Base-by-base conservation (phyloP, 2,113 vertebrate species). In the Gorsachius goisagi region DNA sequence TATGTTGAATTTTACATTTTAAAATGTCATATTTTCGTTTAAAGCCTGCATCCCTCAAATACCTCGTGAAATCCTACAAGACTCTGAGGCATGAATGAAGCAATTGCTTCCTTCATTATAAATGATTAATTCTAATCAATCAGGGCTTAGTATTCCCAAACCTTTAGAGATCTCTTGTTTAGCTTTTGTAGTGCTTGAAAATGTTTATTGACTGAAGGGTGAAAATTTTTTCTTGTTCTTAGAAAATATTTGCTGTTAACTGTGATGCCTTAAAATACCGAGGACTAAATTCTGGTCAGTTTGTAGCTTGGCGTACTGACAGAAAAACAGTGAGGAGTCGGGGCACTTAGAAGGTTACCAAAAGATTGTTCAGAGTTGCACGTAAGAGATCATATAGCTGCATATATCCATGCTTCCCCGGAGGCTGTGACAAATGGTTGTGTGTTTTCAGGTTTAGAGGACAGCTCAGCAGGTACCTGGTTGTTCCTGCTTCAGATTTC, bases 91-190 rank as follows among this genome's bases (percentile, higher is more conserved):
- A 26, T 81, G 33, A 92, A 67, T 75, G 35, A 95, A 89, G 27
- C 62, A 94, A 90, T 89, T 39, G 23, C 64, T 79, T 94, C 60
- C 63, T 79, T 85, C 58, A 53, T 90, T 88, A 87, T 20, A 71
- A 66, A 56, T 76, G 20, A 83, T 95, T 94, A 90, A 91, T 86
- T 81, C 63, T 93, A 64, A 88, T 88, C 58, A 69, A 37, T 79
- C 77, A 64, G 50, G 37, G 67, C 64, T 72, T 80, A 85, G 32
- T 74, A 89, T 71, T 95, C 88, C 79, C 85, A 91, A 94, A 80
- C 50, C 50, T 75, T 82, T 72, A 59, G 37, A 92, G 19, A 11
- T 63, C 8, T 84, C 50, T 63, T 55, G 12, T 87, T 95, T 85
- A 91, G 74, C 50, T 95, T 95, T 91, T 81, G 35, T 39, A 67